Conservation (phyloP, 1,140 invertebrate species). For the Phthorimaea operculella region DNA sequence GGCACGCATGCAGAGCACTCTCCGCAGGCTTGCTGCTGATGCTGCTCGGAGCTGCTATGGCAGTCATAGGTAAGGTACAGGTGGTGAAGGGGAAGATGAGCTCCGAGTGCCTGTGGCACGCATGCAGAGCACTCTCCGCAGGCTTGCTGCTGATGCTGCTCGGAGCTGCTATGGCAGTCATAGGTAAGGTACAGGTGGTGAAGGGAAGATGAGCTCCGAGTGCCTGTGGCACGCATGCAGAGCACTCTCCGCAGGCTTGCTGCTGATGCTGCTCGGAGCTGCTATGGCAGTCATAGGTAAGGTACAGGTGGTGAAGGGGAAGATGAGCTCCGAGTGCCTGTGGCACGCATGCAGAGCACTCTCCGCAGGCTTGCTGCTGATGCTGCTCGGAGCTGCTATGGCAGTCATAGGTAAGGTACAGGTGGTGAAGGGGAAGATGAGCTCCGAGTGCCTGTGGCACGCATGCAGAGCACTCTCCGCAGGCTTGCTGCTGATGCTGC, state of each 20-base stretch:
- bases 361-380: constrained; percentile 82
- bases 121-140: constrained; percentile 86
- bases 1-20: constrained; percentile 90
- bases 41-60: constrained; percentile 88
- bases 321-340: constrained; percentile 86
- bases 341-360: constrained; percentile 92
- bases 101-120: constrained; percentile 88
- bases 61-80: constrained; percentile 86
- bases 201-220: no score
- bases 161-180: no score
- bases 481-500: constrained; percentile 54
- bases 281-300: no score
- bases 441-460: constrained; percentile 88
- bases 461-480: constrained; percentile 88
- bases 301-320: no score
- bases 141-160: constrained; percentile 54
- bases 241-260: no score
- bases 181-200: no score
- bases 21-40: constrained; percentile 85
- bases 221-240: no score
- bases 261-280: no score
- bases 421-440: constrained; percentile 85
- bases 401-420: constrained; percentile 88
- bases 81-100: constrained; percentile 86
- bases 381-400: constrained; percentile 89